Evolutionary conservation across 1,140 invertebrate species (phyloP).

Genomic region (Pseudachorutes palmiensis): DNA sequence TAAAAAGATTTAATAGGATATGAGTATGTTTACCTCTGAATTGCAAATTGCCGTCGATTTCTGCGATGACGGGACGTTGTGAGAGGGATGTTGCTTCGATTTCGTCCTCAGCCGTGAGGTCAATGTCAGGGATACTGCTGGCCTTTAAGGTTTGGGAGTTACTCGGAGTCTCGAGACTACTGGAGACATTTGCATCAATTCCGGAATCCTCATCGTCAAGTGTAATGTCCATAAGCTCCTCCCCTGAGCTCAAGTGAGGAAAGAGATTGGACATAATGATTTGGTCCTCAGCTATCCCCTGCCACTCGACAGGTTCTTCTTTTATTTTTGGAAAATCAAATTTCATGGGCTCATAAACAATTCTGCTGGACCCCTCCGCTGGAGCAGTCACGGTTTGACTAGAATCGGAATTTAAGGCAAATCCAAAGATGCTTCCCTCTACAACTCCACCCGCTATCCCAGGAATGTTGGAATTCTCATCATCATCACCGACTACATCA

Average conservation of each 20-base stretch:
- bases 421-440: conserved; percentile 27
- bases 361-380: conserved; percentile 16
- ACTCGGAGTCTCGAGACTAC: neutral
- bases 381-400: neutral
- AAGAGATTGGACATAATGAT: conserved; percentile 8
- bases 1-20: neutral
- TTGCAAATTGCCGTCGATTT: conserved; percentile 28
- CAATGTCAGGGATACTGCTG: conserved; percentile 19
- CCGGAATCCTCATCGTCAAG: conserved; percentile 15
- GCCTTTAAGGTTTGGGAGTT: neutral
- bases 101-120: conserved; percentile 31
- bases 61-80: neutral
- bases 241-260: neutral
- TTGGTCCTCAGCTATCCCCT: conserved; percentile 18
- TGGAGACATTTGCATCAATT: neutral
- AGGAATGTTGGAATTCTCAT: conserved; percentile 28
- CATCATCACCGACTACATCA: conserved; percentile 23
- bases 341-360: conserved; percentile 32
- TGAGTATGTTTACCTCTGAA: conserved; percentile 15
- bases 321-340: conserved; percentile 38
- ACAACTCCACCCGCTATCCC: conserved; percentile 20
- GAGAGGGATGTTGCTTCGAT: neutral
- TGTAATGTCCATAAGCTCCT: conserved; percentile 17
- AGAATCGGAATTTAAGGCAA: conserved; percentile 22
- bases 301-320: conserved; percentile 30